A percentile compares a stretch with the other conserved stretches of the same genome.
Evolutionary conservation across 1,140 invertebrate genomes (phyloP).

Genomic region (Brachionus paranguensis): DNA sequence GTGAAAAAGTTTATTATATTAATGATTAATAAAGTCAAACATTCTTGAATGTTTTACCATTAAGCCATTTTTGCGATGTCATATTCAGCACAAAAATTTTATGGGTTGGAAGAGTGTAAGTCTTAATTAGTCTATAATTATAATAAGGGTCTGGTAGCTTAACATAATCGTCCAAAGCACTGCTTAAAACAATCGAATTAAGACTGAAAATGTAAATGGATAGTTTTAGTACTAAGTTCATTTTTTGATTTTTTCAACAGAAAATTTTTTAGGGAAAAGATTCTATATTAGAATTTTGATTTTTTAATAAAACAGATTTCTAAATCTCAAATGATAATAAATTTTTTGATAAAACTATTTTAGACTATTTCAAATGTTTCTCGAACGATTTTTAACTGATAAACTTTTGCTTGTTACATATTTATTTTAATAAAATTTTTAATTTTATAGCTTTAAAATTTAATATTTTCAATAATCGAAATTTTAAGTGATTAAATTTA

Average conservation of each 20-base stretch:
- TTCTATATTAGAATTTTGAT: not conserved
- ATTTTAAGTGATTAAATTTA: not conserved
- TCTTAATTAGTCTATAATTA: not conserved
- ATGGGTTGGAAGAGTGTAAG: not conserved
- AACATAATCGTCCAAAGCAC: constrained; percentile 15
- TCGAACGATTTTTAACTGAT: not conserved
- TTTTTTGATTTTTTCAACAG: not conserved
- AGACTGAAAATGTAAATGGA: not conserved
- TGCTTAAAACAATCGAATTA: not conserved
- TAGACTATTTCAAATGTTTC: not conserved
- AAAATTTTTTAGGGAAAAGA: not conserved
- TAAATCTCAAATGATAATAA: not conserved
- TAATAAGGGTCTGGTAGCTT: not conserved
- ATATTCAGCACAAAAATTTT: not conserved
- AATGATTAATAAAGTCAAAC: not conserved
- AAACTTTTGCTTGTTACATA: not conserved
- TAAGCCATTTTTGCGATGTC: constrained; percentile 26
- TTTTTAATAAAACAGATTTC: not conserved
- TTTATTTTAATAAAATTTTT: not conserved
- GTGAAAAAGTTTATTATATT: not conserved
- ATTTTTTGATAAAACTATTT: not conserved
- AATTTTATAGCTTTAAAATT: too few species aligned
- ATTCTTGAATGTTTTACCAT: not conserved
- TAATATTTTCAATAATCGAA: too few species aligned
- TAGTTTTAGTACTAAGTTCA: not conserved